Evolutionary conservation across 2,797 vertebrate genomes (phyloP), one percentile per base, ranked within the genome.

Genomic region (Mastacembelus armatus): DNA sequence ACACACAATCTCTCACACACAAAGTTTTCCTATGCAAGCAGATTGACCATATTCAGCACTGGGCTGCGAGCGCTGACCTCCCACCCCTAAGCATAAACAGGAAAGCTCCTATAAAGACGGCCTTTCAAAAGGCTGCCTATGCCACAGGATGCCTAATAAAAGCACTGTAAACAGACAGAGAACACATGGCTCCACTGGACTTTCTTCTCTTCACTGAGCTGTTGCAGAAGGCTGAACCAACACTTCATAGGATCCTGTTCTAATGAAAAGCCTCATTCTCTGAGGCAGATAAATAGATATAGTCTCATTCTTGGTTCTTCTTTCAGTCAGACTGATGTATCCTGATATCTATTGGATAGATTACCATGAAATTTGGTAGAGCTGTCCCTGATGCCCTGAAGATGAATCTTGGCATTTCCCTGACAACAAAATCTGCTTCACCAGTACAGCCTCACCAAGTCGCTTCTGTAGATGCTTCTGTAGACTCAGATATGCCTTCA

Each of bases 81-180:
- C 85, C 87, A 91, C 87, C 90, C 78, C 80, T 72, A 44, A 88
- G 85, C 86, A 91, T 92, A 92, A 92, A 92, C 89, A 93, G 89
- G 90, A 91, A 92, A 89, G 83, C 85, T 88, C 84, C 84, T 85
- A 91, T 91, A 92, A 93, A 92, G 91, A 88, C 82, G 18, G 80
- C 81, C 88, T 89, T 92, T 92, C 85, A 93, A 92, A 92, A 86
- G 86, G 80, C 84, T 83, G 85, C 75, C 88, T 88, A 78, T 90
- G 90, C 83, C 87, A 90, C 88, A 88, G 89, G 91, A 92, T 89
- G 90, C 89, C 91, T 90, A 89, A 89, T 89, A 91, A 91, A 91
- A 90, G 85, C 88, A 85, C 88, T 86, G 88, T 90, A 93, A 91
- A 91, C 88, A 90, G 83, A 91, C 81, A 87, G 74, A 63, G 82